These are phyloP conservation scores for Drosophila macrothrix DNA, from an alignment of 2,888 invertebrate species.

Conservation along the genomic window DNA sequence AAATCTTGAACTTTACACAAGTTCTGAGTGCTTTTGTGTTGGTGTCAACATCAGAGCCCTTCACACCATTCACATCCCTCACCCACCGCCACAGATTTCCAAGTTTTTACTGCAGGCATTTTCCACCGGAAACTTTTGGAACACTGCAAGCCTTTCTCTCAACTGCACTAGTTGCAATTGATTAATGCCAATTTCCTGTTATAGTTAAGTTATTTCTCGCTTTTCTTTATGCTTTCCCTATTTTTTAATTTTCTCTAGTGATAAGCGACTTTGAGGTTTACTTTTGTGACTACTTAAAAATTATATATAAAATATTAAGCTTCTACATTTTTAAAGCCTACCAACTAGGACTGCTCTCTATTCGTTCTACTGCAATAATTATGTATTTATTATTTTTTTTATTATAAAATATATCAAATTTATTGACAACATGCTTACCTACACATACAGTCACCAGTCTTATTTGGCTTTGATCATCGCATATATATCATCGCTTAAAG, in stretches of 20 bases:
- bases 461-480: background rate
- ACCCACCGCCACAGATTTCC: background rate
- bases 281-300: background rate
- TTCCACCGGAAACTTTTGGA: slow-evolving; percentile 41
- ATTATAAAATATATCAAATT: background rate
- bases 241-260: background rate
- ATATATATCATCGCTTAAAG: background rate
- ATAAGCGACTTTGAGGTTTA: background rate
- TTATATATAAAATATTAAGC: background rate
- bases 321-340: background rate
- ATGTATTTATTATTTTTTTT: background rate
- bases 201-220: slow-evolving; percentile 13
- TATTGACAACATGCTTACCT: background rate
- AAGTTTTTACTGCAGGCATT: slow-evolving; percentile 16
- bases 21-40: slow-evolving; percentile 34
- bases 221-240: background rate
- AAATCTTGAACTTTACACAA: slow-evolving; percentile 54
- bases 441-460: too few species aligned
- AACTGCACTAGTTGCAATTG: slow-evolving; percentile 58
- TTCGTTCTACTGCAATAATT: background rate
- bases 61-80: background rate
- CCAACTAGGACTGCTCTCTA: background rate
- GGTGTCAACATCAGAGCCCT: slow-evolving; percentile 44
- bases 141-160: slow-evolving; percentile 20
- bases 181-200: slow-evolving; percentile 54